Percentiles rank a stretch among this genome's conserved stretches.
These are phyloP conservation scores for Aegotheles bennettii DNA, from an alignment of 2,113 vertebrate species.

Conservation along the genomic window DNA sequence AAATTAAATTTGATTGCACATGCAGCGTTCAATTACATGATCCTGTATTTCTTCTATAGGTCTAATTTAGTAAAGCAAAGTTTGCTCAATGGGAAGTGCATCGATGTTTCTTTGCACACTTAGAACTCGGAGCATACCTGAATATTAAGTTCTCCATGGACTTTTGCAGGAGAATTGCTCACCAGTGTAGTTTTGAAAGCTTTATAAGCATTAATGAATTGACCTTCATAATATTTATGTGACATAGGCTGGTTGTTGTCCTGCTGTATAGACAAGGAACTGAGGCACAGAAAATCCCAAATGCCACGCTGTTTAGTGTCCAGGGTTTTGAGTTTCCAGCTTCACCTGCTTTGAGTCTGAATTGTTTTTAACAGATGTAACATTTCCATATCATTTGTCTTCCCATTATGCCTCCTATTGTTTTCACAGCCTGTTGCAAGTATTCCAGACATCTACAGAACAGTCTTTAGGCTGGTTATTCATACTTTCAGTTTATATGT, in stretches of 20 bases:
- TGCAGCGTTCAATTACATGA: background rate
- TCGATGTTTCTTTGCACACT: background rate
- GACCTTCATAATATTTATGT: background rate
- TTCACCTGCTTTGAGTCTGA: background rate
- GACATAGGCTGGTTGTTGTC: background rate
- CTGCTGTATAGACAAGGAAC: background rate
- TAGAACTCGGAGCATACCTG: background rate
- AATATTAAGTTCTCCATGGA: background rate
- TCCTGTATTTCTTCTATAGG: background rate
- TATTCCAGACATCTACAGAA: background rate
- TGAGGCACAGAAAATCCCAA: background rate
- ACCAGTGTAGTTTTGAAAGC: background rate
- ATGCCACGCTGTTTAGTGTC: background rate
- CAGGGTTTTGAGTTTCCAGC: background rate
- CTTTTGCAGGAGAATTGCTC: background rate
- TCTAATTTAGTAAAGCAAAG: background rate
- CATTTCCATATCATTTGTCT: background rate
- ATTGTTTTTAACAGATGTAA: background rate
- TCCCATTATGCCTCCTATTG: background rate
- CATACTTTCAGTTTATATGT: background rate
- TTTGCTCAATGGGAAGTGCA: background rate
- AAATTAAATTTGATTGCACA: background rate
- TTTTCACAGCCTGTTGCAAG: background rate
- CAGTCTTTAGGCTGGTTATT: background rate
- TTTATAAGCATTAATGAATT: constrained; percentile 1